Evolutionary conservation across 2,113 vertebrate genomes (phyloP), one percentile per base, ranked within the genome.

Genomic region (Vidua chalybeata): DNA sequence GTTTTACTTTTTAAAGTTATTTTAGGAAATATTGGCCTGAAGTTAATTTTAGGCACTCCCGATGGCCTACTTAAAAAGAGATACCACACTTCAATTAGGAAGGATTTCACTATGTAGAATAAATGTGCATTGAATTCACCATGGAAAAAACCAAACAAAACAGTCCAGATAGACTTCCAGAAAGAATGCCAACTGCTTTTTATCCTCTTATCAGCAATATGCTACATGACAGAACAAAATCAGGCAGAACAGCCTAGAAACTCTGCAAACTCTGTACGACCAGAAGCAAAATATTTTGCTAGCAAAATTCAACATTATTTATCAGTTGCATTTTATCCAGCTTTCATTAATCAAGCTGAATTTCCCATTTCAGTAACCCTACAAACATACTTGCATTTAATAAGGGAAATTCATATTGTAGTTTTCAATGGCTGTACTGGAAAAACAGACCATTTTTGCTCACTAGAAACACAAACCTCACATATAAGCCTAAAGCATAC

Each of bases 1-100:
- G 37, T 62, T 79, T 79, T 48, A 89, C 23, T 54, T 90, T 54
- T 31, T 18, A 28, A 19, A 77, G 79, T 68, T 96, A 95, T 90
- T 92, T 94, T 90, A 82, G 79, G 48, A 81, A 95, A 84, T 43
- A 77, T 0, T 91, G 35, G 35, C 73, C 89, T 81, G 52, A 81
- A 84, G 45, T 54, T 96, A 91, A 93, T 91, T 95, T 91, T 61
- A 93, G 64, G 67, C 48, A 78, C 90, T 28, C 16, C 67, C 45
- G 19, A 88, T 48, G 63, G 28, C 90, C 94, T 93, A 95, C 41
- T 96, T 96, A 87, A 66, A 89, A 77, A 77, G 0, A 84, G 45
- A 43, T 22, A 55, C 11, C 33, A 66, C 24, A 30, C 7, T 39
- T 54, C 45, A 64, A 31, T 68, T 58, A 43, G 37, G 22, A 93